Percentiles rank a stretch among this genome's conserved stretches.
Conservation (phyloP, 2,888 invertebrate genomes). For the Allophyes oxyacanthae region DNA sequence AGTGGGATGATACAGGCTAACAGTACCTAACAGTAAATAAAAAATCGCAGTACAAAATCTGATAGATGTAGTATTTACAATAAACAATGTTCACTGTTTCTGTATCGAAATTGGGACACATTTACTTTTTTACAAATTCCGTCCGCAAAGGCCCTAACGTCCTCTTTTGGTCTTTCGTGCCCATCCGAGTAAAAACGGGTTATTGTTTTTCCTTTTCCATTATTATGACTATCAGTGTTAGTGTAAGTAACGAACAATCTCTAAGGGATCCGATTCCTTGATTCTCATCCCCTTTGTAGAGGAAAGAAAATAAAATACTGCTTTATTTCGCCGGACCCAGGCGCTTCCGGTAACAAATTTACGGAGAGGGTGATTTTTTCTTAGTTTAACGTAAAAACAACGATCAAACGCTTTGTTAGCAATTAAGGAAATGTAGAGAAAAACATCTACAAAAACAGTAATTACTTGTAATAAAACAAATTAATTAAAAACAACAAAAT, state of each 20-base stretch:
- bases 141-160: not conserved
- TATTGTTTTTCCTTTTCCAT: slow-evolving; percentile 39
- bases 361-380: slow-evolving; percentile 36
- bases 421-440: slow-evolving; percentile 22
- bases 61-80: no score
- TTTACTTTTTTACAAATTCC: slow-evolving; percentile 17
- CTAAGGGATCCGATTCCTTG: slow-evolving; percentile 43
- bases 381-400: slow-evolving; percentile 29
- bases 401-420: slow-evolving; percentile 20
- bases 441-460: slow-evolving; percentile 1
- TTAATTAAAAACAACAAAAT: no score
- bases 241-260: slow-evolving; percentile 42
- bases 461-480: no score
- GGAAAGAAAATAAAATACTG: slow-evolving; percentile 37
- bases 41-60: no score
- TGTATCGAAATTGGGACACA: slow-evolving; percentile 8
- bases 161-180: slow-evolving; percentile 2
- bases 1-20: no score
- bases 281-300: slow-evolving; percentile 37
- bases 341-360: slow-evolving; percentile 50
- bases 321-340: slow-evolving; percentile 35
- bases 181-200: slow-evolving; percentile 24
- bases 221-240: slow-evolving; percentile 37
- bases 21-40: no score
- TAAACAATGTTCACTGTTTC: not conserved